These are phyloP conservation scores for Psittacula derbiana DNA, from an alignment of 2,797 vertebrate genomes.

Conservation along the genomic window DNA sequence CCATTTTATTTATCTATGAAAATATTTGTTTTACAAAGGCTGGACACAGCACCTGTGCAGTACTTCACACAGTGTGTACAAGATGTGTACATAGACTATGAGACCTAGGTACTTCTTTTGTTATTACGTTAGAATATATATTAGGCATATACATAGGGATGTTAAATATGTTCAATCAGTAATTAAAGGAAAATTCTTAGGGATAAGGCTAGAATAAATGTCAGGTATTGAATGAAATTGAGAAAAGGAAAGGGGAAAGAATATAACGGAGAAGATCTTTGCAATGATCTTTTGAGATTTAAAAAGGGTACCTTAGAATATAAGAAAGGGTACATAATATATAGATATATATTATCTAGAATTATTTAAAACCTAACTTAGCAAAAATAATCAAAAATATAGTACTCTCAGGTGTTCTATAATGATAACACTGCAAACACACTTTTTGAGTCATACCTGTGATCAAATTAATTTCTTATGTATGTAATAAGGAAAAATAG, in stretches of 20 bases:
- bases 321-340: not conserved
- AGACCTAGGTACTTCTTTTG: not conserved
- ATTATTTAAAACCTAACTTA: not conserved
- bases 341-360: not conserved
- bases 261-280: not conserved
- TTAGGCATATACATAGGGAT: not conserved
- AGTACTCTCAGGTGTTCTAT: not conserved
- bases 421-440: not conserved
- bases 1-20: not conserved
- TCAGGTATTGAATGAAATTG: not conserved
- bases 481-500: not conserved
- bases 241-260: not conserved
- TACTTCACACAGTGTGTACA: not conserved
- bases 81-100: not conserved
- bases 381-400: not conserved
- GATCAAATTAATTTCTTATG: not conserved
- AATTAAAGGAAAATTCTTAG: not conserved
- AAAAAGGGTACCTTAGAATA: not conserved
- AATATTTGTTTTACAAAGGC: not conserved
- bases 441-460: not conserved
- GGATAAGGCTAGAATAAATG: not conserved
- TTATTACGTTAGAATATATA: not conserved
- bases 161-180: not conserved
- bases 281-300: not conserved
- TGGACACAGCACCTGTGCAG: not conserved